Conservation (phyloP, 1,140 invertebrate genomes). For the Matsumurasca onukii region DNA sequence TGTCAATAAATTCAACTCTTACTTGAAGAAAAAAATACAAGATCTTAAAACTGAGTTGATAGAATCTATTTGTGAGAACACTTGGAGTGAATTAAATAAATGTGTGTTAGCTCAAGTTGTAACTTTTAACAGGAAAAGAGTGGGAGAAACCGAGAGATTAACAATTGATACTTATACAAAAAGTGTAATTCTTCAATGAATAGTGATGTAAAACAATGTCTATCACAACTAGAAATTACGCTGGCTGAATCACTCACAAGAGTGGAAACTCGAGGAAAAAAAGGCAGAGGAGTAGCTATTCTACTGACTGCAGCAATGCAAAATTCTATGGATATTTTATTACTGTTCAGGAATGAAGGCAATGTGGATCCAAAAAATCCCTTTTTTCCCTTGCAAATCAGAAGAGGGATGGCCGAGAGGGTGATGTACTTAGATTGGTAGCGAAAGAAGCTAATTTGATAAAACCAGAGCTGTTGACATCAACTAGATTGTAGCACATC, state of each 20-base stretch:
- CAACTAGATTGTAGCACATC: slow-evolving; percentile 38
- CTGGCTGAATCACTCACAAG: slow-evolving; percentile 20
- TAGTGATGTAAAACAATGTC: slow-evolving; percentile 10
- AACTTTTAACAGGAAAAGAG: slow-evolving; percentile 32
- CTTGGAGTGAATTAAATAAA: slow-evolving; percentile 27
- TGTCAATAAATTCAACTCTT: slow-evolving; percentile 21
- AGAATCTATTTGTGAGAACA: neutral
- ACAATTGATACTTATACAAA: slow-evolving; percentile 4
- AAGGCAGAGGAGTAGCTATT: slow-evolving; percentile 29
- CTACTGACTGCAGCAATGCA: slow-evolving; percentile 26
- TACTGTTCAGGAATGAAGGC: neutral
- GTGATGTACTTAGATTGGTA: neutral
- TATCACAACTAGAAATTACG: slow-evolving; percentile 29
- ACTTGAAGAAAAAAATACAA: slow-evolving; percentile 5
- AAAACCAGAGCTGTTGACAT: slow-evolving; percentile 30
- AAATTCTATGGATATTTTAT: neutral
- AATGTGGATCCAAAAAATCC: neutral
- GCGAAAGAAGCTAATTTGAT: slow-evolving; percentile 22
- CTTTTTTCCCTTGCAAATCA: neutral
- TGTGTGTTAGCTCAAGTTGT: slow-evolving; percentile 19
- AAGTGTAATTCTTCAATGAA: slow-evolving; percentile 2
- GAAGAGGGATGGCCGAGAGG: neutral
- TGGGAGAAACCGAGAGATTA: slow-evolving; percentile 29
- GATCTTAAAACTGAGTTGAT: slow-evolving; percentile 16
- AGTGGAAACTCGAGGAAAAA: slow-evolving; percentile 33